phyloP scores from a whole-genome alignment of 1,140 invertebrate genomes.

The Calliopsis andreniformis region DNA sequence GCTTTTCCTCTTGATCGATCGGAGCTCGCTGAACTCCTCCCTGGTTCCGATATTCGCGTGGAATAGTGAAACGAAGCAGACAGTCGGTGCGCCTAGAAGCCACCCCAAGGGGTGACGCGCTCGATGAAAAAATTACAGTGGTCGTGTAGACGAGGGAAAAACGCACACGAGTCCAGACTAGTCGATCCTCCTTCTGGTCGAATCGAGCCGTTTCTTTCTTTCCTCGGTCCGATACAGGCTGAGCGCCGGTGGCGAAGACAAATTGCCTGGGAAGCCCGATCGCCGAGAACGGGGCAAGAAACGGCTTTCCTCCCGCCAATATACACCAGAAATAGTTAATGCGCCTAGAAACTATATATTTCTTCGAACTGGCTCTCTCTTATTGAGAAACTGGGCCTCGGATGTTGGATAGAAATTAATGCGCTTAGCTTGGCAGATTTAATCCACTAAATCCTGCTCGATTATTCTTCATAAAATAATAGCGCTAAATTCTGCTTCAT shows the following conservation, averaged over 20 bases:
- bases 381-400: constrained; percentile 3
- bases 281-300: constrained; percentile 21
- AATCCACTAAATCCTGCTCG: no score
- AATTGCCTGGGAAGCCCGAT: constrained; percentile 28
- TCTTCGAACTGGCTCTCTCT: constrained; percentile 3
- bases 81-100: background rate
- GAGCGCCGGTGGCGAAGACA: constrained; percentile 17
- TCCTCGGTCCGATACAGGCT: background rate
- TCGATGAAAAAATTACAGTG: constrained; percentile 21
- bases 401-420: background rate
- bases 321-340: constrained; percentile 35
- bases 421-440: no score
- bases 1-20: constrained; percentile 37
- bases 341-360: constrained; percentile 24
- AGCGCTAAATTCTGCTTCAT: no score
- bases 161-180: background rate
- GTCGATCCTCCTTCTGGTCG: background rate
- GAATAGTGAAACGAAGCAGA: background rate
- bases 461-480: no score
- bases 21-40: constrained; percentile 11
- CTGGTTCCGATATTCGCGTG: constrained; percentile 27
- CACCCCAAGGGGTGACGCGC: background rate
- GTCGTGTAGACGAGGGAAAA: background rate
- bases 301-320: background rate
- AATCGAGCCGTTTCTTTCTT: constrained; percentile 7